A percentile compares a stretch with the other conserved stretches of the same genome.
phyloP scores from a whole-genome alignment of 1,140 invertebrate species.

The Rhizoglyphus robini region DNA sequence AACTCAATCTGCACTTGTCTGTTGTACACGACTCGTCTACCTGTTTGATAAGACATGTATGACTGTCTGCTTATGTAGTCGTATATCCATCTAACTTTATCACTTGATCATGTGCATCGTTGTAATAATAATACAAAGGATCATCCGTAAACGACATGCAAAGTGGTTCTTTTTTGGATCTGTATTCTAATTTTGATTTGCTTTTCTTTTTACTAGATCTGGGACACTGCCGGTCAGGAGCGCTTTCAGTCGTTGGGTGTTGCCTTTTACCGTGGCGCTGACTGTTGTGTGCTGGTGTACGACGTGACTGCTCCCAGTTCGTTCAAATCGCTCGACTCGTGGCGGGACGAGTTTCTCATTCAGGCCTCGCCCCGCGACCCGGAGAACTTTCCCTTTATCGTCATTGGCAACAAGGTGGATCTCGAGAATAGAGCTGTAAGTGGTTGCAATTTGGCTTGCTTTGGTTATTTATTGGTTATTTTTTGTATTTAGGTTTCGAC shows the following conservation, averaged over 20 bases:
- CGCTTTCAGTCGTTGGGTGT: constrained; percentile 95
- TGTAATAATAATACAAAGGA: too few relatives aligned
- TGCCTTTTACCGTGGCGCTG: constrained; percentile 98
- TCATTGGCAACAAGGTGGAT: constrained; percentile 98
- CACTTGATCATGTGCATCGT: too few relatives aligned
- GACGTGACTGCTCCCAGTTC: constrained; percentile 94
- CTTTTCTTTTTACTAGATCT: constrained; percentile 68
- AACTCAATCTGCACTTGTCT: too few relatives aligned
- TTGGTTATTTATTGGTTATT: constrained; percentile 23
- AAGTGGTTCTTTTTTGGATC: too few relatives aligned
- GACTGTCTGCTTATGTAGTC: too few relatives aligned
- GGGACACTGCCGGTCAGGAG: constrained; percentile 99
- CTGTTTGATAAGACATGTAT: too few relatives aligned
- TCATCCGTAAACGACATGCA: too few relatives aligned
- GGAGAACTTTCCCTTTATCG: constrained; percentile 98
- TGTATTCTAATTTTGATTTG: too few relatives aligned
- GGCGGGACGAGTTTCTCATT: constrained; percentile 98
- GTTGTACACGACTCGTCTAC: too few relatives aligned
- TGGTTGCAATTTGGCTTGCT: too few relatives aligned
- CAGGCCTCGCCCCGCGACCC: constrained; percentile 92
- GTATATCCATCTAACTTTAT: too few relatives aligned
- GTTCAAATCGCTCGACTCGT: constrained; percentile 96
- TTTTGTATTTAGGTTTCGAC: constrained; percentile 67
- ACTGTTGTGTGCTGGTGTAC: constrained; percentile 94
- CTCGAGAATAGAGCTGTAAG: constrained; percentile 83